Conservation (phyloP, 2,888 invertebrate species). For the Thalpophila matura region DNA sequence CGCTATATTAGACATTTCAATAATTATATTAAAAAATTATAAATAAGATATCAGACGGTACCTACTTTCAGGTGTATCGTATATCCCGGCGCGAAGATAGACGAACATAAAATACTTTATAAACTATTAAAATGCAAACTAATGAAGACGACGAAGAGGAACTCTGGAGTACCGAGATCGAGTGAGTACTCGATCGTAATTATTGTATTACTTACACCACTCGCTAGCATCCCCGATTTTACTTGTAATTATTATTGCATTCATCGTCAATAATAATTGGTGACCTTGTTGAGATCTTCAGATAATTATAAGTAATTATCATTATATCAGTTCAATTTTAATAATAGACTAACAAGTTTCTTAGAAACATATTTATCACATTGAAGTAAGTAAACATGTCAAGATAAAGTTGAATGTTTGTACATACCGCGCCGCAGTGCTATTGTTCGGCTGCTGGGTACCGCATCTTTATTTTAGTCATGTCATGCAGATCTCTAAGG, state of each 20-base stretch:
- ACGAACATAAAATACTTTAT: constrained; percentile 26
- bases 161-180: constrained; percentile 78
- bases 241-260: constrained; percentile 13
- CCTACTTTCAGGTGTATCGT: constrained; percentile 55
- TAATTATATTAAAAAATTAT: constrained; percentile 3
- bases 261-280: constrained; percentile 40
- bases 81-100: constrained; percentile 41
- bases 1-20: not conserved
- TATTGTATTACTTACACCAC: constrained; percentile 53
- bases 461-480: constrained; percentile 66
- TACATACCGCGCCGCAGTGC: constrained; percentile 72
- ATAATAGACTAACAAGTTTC: constrained; percentile 77
- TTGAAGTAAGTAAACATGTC: constrained; percentile 84
- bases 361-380: constrained; percentile 82
- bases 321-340: constrained; percentile 74
- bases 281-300: constrained; percentile 45
- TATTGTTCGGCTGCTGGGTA: constrained; percentile 76
- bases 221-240: constrained; percentile 58
- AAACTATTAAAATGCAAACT: constrained; percentile 59
- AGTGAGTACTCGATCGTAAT: constrained; percentile 75
- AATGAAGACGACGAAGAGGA: constrained; percentile 72
- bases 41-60: constrained; percentile 32
- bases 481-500: constrained; percentile 53
- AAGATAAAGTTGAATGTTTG: constrained; percentile 85
- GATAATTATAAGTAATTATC: constrained; percentile 60